Base-by-base conservation (phyloP, 2,797 vertebrate species). In the Sebastes reedi region DNA sequence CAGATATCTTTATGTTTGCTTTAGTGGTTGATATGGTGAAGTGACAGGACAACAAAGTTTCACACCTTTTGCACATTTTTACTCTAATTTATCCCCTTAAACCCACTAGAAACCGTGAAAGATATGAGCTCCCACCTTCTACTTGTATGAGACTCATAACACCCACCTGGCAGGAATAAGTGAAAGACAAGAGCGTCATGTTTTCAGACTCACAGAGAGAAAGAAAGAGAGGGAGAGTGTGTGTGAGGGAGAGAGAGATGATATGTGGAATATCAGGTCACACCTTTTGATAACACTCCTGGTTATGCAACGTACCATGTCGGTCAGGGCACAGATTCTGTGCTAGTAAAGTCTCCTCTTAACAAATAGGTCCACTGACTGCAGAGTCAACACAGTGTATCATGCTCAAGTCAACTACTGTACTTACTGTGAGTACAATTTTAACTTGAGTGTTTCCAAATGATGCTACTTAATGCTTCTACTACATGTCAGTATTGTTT, bases 221-320 rank as follows among this genome's bases (percentile, higher is more conserved):
- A 6, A 64, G 14, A 67, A n/a, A 72, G 36, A 65, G 18, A 59
- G 32, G 14, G n/a, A 34, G 50, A 4, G 62, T 16, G 22, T 32
- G 62, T 12, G 62, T n/a, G 62, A 72, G 55, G 29, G 65, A 22
- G 70, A 27, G 74, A 71, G 74, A 74, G 39, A 73, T 71, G 65
- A 88, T 86, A 80, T 83, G 77, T 82, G 59, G 83, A 89, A 89
- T 89, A 94, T 89, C 81, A 86, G 84, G 82, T 92, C 90, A 91
- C 90, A 91, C 87, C 90, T 92, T 94, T 89, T 94, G 85, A 92
- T 87, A 92, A 94, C 68, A 77, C 34, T 87, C 22, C 46, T 79
- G 22, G 50, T 93, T 86, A 91, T 87, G 86, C 83, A 92, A 92
- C 36, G 66, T 62, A 59, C 25, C 72, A 66, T 67, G 76, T 22